Evolutionary conservation across 2,113 vertebrate species (phyloP).

Genomic region (Strix aluco): DNA sequence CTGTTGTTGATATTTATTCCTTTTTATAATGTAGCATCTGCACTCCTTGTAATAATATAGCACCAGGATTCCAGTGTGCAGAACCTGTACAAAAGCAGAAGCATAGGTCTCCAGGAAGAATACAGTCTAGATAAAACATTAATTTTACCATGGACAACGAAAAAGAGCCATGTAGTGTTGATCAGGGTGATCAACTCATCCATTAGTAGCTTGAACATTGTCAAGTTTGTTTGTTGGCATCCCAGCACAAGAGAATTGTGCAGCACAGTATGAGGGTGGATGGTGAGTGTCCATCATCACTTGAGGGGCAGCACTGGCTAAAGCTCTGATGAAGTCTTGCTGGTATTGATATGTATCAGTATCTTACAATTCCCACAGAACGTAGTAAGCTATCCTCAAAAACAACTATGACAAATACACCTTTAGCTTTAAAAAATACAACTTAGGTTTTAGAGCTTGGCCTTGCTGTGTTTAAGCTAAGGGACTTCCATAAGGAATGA

Average conservation of each 20-base stretch:
- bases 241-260: background rate
- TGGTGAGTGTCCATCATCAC: background rate
- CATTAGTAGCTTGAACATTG: background rate
- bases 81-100: background rate
- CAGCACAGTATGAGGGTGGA: background rate
- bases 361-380: background rate
- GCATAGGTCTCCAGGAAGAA: background rate
- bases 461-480: background rate
- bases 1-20: background rate
- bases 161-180: background rate
- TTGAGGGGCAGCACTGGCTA: background rate
- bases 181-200: background rate
- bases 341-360: background rate
- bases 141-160: background rate
- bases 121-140: background rate
- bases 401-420: background rate
- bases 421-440: background rate
- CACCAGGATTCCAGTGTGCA: background rate
- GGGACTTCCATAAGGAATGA: background rate
- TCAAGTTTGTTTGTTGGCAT: background rate
- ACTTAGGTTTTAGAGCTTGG: background rate
- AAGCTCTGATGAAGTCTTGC: background rate
- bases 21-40: background rate
- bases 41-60: background rate
- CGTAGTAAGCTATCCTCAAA: background rate